These are phyloP conservation scores for Caracal caracal DNA, from an alignment of 2,113 vertebrate genomes.

Conservation along the genomic window DNA sequence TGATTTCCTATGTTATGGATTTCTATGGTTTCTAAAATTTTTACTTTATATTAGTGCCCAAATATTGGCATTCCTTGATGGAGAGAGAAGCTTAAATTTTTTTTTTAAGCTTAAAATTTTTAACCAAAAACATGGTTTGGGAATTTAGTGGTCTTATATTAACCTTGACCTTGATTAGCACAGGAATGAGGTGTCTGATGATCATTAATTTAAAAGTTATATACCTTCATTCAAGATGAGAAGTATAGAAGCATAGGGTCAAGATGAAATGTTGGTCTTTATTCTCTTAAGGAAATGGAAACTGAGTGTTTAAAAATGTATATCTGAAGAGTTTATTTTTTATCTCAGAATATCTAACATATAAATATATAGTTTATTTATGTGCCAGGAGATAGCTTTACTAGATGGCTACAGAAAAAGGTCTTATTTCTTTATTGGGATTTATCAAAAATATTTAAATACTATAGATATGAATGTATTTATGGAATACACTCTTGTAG, in stretches of 20 bases:
- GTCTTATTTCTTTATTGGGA: not conserved
- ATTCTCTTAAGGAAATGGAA: slow-evolving; percentile 55
- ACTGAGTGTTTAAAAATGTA: slow-evolving; percentile 1
- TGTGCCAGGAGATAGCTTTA: slow-evolving; percentile 36
- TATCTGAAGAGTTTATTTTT: slow-evolving; percentile 16
- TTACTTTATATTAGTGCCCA: not conserved
- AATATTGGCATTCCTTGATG: not conserved
- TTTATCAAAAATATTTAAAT: slow-evolving; percentile 65
- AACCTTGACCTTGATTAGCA: not conserved
- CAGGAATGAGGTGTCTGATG: not conserved
- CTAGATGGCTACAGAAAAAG: slow-evolving; percentile 49
- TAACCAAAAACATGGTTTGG: not conserved
- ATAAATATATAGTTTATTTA: slow-evolving; percentile 59
- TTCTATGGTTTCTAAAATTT: not conserved
- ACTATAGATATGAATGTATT: slow-evolving; percentile 46
- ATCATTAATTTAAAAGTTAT: not conserved
- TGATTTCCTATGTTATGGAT: not conserved
- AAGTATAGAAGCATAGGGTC: not conserved
- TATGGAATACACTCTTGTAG: not conserved
- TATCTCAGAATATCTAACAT: slow-evolving; percentile 5
- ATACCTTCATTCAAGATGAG: not conserved
- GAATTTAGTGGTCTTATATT: slow-evolving; percentile 12
- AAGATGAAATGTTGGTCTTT: slow-evolving; percentile 23
- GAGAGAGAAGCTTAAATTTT: not conserved
- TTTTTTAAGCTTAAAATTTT: slow-evolving; percentile 22